Evolutionary conservation across 1,140 invertebrate genomes (phyloP).

Genomic region (Hesperophylax magnus): DNA sequence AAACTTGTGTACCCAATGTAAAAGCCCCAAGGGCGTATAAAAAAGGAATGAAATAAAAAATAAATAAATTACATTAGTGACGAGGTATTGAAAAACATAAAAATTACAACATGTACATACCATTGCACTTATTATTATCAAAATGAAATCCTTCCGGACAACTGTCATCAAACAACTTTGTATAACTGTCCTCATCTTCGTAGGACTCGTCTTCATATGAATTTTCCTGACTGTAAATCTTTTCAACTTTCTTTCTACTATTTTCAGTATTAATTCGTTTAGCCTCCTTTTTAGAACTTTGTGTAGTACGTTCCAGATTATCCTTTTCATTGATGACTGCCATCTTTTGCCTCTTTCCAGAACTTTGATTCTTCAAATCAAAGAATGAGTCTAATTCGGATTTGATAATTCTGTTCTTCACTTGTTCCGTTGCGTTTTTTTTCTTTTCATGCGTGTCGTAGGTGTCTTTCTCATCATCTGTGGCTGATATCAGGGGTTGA

Average conservation of each 20-base stretch:
- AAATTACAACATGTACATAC: neutral
- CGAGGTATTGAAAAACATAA: neutral
- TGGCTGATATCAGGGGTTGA: neutral
- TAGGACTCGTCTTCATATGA: slow-evolving; percentile 24
- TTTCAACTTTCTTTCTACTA: neutral
- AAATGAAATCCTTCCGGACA: slow-evolving; percentile 40
- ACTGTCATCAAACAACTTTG: slow-evolving; percentile 30
- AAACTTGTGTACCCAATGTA: too few species aligned
- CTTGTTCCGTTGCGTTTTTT: slow-evolving; percentile 8
- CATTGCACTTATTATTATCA: slow-evolving; percentile 39
- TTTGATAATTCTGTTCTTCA: neutral
- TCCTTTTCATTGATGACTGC: neutral
- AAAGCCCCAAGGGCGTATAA: too few species aligned
- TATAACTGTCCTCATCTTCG: slow-evolving; percentile 36
- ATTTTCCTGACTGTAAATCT: neutral
- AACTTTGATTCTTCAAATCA: slow-evolving; percentile 24
- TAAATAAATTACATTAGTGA: too few species aligned
- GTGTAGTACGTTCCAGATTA: neutral
- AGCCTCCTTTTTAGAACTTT: too few species aligned
- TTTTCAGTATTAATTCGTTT: neutral
- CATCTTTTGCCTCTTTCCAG: neutral
- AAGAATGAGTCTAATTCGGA: slow-evolving; percentile 6
- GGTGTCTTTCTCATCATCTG: slow-evolving; percentile 26
- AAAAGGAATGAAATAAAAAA: too few species aligned
- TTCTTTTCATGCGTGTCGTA: slow-evolving; percentile 26